Base-by-base conservation (phyloP, 2,888 invertebrate species). In the Dryococelus australis region DNA sequence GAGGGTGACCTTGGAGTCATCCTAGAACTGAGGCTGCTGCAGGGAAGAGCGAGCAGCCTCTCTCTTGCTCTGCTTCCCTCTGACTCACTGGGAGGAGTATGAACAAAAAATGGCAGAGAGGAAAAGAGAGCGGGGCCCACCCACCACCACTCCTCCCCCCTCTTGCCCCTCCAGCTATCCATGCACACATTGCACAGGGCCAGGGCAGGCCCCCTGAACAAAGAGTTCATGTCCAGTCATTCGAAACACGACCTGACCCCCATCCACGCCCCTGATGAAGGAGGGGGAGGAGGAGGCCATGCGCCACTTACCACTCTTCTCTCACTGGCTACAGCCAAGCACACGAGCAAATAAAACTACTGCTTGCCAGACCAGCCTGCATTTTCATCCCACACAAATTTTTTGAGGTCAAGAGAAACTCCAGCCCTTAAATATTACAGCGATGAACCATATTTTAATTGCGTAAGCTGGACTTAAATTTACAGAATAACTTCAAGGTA, bases 1-100 rank as follows among this genome's bases (percentile, higher is more conserved):
- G 65, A 65, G 65, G 65, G 65, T 65, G 65, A 65, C 65, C 65
- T 65, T 65, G 65, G 65, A 65, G 65, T 51, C 51, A 51, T 51
- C 51, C 20, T 20, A 51, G 51, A 51, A 51, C 8, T 51, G 51
- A 20, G 20, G 65, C 65, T 65, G 65, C 65, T 65, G 65, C 65
- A 65, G 65, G 65, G 65, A 65, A 65, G 65, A 65, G 65, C 24
- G 16, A 20, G 13, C 16, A 8, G 35, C 35, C 35, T 35, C 35
- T n/a, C 65, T 65, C 65, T 65, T 65, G 65, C 65, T 65, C 65
- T 65, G 65, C 65, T 65, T 65, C 65, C 65, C 24, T 65, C 65
- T 65, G 65, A 65, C 65, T 65, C 65, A 65, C 65, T 20, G n/a
- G 65, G 24, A 65, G n/a, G 8, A 65, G 65, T n/a, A n/a, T 8